Conservation (phyloP, 2,888 invertebrate genomes). For the Willowsia nigromaculata region DNA sequence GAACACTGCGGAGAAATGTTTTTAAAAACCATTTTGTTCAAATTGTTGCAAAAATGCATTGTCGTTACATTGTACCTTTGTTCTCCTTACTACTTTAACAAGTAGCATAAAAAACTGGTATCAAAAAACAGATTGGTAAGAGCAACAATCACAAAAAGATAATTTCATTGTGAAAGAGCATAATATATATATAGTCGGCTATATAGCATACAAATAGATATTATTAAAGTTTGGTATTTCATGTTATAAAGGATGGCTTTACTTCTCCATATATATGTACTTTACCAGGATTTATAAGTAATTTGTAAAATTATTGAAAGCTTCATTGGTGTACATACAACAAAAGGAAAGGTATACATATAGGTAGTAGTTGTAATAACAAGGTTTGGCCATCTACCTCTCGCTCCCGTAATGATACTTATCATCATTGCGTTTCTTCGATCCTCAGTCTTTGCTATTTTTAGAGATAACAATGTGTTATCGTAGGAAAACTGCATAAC, state of each 20-base stretch:
- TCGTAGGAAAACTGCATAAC: slow-evolving; percentile 15
- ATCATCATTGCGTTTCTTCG: slow-evolving; percentile 65
- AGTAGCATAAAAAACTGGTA: slow-evolving; percentile 17
- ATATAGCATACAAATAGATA: slow-evolving; percentile 32
- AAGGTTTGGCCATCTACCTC: slow-evolving; percentile 63
- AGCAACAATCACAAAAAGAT: slow-evolving; percentile 15
- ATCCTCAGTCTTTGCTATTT: slow-evolving; percentile 68
- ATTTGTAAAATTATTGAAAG: slow-evolving; percentile 13
- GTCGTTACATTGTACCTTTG: slow-evolving; percentile 70
- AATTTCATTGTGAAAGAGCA: not conserved
- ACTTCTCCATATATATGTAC: slow-evolving; percentile 26
- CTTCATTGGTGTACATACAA: not conserved
- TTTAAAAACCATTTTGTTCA: not conserved
- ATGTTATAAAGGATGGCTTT: slow-evolving; percentile 53
- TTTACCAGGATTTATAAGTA: slow-evolving; percentile 31
- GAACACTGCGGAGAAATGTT: not conserved
- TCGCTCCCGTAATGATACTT: slow-evolving; percentile 68
- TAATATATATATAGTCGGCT: slow-evolving; percentile 20
- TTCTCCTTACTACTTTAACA: slow-evolving; percentile 43
- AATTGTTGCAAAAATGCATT: slow-evolving; percentile 37
- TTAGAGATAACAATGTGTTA: slow-evolving; percentile 4
- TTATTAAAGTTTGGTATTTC: slow-evolving; percentile 27
- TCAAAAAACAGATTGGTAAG: not conserved
- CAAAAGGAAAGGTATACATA: not conserved
- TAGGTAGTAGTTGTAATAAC: slow-evolving; percentile 1